A percentile compares a stretch with the other conserved stretches of the same genome.
Evolutionary conservation across 1,140 invertebrate genomes (phyloP).

Genomic region (Drosophila willistoni): DNA sequence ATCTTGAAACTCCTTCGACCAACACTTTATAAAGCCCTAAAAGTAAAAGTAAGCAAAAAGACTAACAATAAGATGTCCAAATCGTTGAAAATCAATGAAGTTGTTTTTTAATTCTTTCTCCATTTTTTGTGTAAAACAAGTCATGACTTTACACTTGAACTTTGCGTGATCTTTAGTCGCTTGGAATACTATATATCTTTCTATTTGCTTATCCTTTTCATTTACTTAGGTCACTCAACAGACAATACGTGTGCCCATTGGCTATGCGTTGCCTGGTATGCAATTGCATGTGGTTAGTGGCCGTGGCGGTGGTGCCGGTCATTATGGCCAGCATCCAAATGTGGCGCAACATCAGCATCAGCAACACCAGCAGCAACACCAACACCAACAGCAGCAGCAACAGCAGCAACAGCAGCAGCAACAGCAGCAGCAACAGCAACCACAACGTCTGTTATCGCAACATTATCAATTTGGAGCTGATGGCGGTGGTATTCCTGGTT

Average conservation of each 20-base stretch:
- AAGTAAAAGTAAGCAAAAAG: too few relatives aligned
- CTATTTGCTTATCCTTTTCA: not conserved
- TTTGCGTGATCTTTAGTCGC: too few relatives aligned
- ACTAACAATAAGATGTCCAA: too few relatives aligned
- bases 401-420: constrained; percentile 66
- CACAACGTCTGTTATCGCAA: constrained; percentile 74
- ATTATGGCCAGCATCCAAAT: constrained; percentile 80
- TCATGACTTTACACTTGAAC: too few relatives aligned
- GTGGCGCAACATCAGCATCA: constrained; percentile 47
- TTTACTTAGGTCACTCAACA: constrained; percentile 78
- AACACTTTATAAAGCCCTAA: too few relatives aligned
- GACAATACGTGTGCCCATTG: constrained; percentile 82
- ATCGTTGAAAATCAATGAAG: too few relatives aligned
- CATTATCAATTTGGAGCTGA: constrained; percentile 80
- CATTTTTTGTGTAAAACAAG: too few relatives aligned
- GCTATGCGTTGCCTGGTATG: constrained; percentile 81
- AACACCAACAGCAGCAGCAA: constrained; percentile 60
- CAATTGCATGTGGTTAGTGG: constrained; percentile 83
- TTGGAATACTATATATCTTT: too few relatives aligned
- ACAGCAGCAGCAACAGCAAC: constrained; percentile 69
- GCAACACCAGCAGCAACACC: constrained; percentile 33
- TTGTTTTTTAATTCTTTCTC: too few relatives aligned
- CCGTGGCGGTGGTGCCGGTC: constrained; percentile 73
- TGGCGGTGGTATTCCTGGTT: constrained; percentile 82
- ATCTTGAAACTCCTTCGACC: too few relatives aligned